phyloP scores from a whole-genome alignment of 2,888 invertebrate genomes.

The Nomada lathburiana region DNA sequence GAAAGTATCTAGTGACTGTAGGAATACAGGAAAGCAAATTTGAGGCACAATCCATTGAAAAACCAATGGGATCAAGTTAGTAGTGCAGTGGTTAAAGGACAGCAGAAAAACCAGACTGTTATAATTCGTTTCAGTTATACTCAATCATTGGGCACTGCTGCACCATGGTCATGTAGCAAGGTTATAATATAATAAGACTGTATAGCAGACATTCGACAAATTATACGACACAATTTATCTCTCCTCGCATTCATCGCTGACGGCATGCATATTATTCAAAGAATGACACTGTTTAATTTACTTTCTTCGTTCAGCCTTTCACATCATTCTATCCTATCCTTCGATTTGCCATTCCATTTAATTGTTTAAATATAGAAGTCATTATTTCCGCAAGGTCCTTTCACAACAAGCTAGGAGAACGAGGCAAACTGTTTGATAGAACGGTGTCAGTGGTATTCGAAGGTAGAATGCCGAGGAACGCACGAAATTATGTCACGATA shows the following conservation, averaged over 20 bases:
- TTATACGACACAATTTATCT: conserved; percentile 9
- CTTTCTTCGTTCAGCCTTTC: background rate
- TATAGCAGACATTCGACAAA: background rate
- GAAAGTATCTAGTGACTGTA: no score
- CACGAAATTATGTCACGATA: conserved; percentile 38
- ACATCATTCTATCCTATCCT: background rate
- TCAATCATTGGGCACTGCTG: conserved; percentile 23
- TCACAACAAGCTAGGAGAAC: background rate
- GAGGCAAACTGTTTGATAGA: background rate
- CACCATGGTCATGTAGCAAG: conserved; percentile 41
- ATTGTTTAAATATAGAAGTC: conserved; percentile 14
- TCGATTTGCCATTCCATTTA: background rate
- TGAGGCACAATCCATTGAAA: background rate
- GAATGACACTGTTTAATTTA: background rate
- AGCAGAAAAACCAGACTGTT: conserved; percentile 25
- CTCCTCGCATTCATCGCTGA: background rate
- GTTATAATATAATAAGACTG: conserved; percentile 1
- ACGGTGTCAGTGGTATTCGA: conserved; percentile 19
- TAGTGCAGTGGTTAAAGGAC: conserved; percentile 21
- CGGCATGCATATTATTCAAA: background rate
- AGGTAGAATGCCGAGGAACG: conserved; percentile 20
- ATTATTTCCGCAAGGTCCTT: background rate
- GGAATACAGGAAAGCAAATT: background rate
- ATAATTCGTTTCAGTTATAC: conserved; percentile 46
- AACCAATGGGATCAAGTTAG: conserved; percentile 34